A percentile compares a stretch with the other conserved stretches of the same genome.
Conservation (phyloP, 2,797 vertebrate genomes). For the Dendrocincla fuliginosa region DNA sequence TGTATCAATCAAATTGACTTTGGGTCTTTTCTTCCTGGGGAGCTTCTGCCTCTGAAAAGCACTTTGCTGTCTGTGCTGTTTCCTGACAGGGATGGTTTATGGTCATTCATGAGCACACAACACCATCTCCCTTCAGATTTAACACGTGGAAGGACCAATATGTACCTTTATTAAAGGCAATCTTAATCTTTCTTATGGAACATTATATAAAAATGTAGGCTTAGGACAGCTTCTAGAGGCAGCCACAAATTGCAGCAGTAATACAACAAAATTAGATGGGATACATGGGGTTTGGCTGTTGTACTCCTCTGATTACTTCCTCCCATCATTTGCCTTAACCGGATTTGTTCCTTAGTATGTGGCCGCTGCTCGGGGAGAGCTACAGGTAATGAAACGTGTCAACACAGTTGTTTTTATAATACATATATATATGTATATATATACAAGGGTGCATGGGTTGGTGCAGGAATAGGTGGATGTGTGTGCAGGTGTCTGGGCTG, state of each 20-base stretch:
- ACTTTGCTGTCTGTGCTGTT: neutral
- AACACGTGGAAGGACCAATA: neutral
- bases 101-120: neutral
- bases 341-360: neutral
- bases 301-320: neutral
- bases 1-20: neutral
- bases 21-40: neutral
- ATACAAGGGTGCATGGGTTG: neutral
- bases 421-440: neutral
- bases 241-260: neutral
- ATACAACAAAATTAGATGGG: neutral
- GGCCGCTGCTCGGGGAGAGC: neutral
- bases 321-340: neutral
- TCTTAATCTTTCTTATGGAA: neutral
- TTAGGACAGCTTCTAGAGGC: neutral
- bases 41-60: neutral
- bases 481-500: neutral
- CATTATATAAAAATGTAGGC: neutral
- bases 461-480: too few species aligned
- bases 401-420: neutral
- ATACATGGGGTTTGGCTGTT: neutral
- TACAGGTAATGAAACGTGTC: neutral
- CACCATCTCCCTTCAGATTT: neutral
- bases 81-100: neutral
- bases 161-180: neutral